phyloP scores from a whole-genome alignment of 2,888 invertebrate genomes.

The Eupithecia inturbata region DNA sequence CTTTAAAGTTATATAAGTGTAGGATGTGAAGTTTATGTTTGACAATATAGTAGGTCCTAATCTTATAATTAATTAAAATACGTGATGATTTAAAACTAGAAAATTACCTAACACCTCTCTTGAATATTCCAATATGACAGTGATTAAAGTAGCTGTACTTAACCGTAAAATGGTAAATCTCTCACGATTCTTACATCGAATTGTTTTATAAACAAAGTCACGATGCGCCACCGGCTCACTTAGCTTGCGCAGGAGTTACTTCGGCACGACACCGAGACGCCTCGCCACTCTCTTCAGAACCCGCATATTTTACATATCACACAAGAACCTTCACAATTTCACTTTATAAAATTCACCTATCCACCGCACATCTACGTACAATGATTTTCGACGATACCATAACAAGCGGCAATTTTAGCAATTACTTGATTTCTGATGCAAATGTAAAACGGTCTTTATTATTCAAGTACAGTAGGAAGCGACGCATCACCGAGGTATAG shows the following conservation, averaged over 20 bases:
- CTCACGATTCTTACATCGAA: conserved; percentile 49
- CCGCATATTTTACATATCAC: conserved; percentile 38
- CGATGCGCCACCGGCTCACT: conserved; percentile 40
- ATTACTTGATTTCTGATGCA: conserved; percentile 34
- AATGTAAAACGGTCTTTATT: conserved; percentile 46
- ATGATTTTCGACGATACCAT: conserved; percentile 16
- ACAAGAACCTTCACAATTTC: conserved; percentile 28
- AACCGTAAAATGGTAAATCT: conserved; percentile 44
- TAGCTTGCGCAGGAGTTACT: conserved; percentile 32
- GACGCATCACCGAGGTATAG: conserved; percentile 25
- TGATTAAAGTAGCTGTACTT: conserved; percentile 31
- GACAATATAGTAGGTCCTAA: neutral
- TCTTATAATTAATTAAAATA: neutral
- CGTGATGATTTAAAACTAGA: conserved; percentile 2
- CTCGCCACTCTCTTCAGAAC: conserved; percentile 38
- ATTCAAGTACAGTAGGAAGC: conserved; percentile 57
- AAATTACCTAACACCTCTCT: conserved; percentile 19
- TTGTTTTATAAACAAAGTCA: conserved; percentile 57
- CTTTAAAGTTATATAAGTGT: no score
- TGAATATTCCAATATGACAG: conserved; percentile 33
- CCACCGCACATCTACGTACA: neutral
- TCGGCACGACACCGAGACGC: conserved; percentile 25
- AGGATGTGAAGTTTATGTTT: neutral
- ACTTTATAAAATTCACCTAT: conserved; percentile 38
- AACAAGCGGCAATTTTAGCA: conserved; percentile 25